Percentiles rank a stretch among this genome's conserved stretches.
Conservation (phyloP, 2,797 vertebrate species). For the Catostomus latipinnis region DNA sequence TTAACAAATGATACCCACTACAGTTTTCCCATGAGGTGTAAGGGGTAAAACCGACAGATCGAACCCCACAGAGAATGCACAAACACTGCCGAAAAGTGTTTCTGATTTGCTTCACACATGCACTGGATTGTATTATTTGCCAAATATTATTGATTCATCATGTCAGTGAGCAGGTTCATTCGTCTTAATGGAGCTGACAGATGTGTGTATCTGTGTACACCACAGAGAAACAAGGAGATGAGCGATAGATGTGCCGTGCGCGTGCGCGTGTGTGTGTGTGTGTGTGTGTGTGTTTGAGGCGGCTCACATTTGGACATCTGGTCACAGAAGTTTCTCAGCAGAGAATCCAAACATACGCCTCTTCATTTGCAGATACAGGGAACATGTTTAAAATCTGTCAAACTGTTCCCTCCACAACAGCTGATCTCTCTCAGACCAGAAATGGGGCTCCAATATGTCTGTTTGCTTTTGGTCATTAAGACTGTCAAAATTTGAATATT, state of each 20-base stretch:
- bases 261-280: background rate
- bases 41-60: conserved; percentile 6
- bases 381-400: conserved; percentile 46
- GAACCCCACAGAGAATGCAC: conserved; percentile 8
- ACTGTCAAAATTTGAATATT: no score
- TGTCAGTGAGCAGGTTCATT: conserved; percentile 30
- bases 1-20: conserved; percentile 2
- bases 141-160: conserved; percentile 29
- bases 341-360: conserved; percentile 64
- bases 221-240: conserved; percentile 29
- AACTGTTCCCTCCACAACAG: conserved; percentile 8
- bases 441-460: no score
- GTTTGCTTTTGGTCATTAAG: no score
- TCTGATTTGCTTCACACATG: background rate
- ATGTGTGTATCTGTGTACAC: conserved; percentile 36
- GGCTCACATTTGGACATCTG: conserved; percentile 58
- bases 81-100: conserved; percentile 18
- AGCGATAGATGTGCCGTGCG: conserved; percentile 7
- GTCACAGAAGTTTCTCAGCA: conserved; percentile 53
- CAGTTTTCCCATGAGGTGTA: background rate
- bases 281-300: conserved; percentile 7
- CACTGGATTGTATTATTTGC: conserved; percentile 27
- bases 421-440: conserved; percentile 12
- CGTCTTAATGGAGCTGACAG: conserved; percentile 25
- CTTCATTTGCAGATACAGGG: conserved; percentile 64